Conservation (phyloP, 2,113 vertebrate species). For the Apodemus sylvaticus region DNA sequence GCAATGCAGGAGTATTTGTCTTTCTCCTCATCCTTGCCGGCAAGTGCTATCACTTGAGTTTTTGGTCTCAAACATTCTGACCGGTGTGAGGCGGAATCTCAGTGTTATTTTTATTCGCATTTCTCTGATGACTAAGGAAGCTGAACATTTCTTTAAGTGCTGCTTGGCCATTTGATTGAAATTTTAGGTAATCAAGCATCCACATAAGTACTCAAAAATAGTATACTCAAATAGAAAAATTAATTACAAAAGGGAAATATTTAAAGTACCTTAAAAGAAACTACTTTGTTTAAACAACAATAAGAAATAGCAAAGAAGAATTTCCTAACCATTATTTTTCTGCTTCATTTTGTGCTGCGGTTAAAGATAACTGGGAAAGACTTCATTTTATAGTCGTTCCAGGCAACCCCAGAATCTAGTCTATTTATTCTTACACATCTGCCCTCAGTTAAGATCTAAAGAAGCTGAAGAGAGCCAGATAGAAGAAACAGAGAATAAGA, state of each 20-base stretch:
- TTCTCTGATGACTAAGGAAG: too few relatives aligned
- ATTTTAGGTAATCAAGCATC: not conserved
- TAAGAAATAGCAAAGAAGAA: not conserved
- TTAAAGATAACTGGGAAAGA: not conserved
- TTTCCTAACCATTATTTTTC: constrained; percentile 6
- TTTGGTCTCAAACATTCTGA: too few relatives aligned
- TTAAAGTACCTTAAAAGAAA: constrained; percentile 9
- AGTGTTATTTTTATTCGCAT: too few relatives aligned
- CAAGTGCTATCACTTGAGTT: too few relatives aligned
- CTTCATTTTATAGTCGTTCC: not conserved
- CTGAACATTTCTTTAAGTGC: too few relatives aligned
- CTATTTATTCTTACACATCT: not conserved
- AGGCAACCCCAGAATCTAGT: not conserved
- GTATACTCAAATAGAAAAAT: constrained; percentile 29
- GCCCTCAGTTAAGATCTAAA: not conserved
- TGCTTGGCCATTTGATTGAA: too few relatives aligned
- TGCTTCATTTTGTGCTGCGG: not conserved
- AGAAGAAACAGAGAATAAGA: not conserved
- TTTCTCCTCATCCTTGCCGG: too few relatives aligned
- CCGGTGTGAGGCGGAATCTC: too few relatives aligned
- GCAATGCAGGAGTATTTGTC: too few relatives aligned
- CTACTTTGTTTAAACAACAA: constrained; percentile 17
- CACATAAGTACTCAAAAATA: not conserved
- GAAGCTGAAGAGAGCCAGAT: not conserved
- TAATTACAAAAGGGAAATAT: constrained; percentile 30